Conservation (phyloP, 2,888 invertebrate species). For the Merodon equestris region DNA sequence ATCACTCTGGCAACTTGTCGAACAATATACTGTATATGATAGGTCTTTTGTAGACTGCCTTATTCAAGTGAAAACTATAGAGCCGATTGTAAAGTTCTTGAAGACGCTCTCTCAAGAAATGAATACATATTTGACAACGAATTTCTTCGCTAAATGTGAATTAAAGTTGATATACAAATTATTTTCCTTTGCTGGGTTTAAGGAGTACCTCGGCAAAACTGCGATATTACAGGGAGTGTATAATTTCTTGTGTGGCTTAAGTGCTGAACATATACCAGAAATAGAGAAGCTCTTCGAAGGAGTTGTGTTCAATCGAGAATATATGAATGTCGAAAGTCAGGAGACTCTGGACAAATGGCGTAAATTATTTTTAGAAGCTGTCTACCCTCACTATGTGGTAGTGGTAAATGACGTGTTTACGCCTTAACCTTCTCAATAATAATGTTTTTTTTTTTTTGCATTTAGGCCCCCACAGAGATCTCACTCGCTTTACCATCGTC, state of each 20-base stretch:
- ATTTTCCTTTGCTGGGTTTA: slow-evolving; percentile 73
- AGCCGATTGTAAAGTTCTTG: slow-evolving; percentile 73
- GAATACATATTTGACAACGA: slow-evolving; percentile 74
- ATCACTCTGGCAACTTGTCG: slow-evolving; percentile 73
- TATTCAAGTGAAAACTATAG: slow-evolving; percentile 72
- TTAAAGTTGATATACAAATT: slow-evolving; percentile 79
- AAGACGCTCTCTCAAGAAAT: slow-evolving; percentile 69
- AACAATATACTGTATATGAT: slow-evolving; percentile 63
- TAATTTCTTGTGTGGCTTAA: slow-evolving; percentile 82
- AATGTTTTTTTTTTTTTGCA: background rate
- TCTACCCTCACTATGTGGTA: slow-evolving; percentile 79
- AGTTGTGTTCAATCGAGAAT: slow-evolving; percentile 82
- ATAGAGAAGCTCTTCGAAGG: slow-evolving; percentile 81
- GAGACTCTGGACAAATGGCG: slow-evolving; percentile 80
- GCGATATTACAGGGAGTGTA: slow-evolving; percentile 79
- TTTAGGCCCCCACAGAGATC: slow-evolving; percentile 76
- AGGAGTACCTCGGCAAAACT: slow-evolving; percentile 71
- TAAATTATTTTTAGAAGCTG: slow-evolving; percentile 79
- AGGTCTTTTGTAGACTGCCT: slow-evolving; percentile 72
- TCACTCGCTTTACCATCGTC: slow-evolving; percentile 80
- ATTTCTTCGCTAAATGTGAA: slow-evolving; percentile 82
- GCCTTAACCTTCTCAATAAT: background rate
- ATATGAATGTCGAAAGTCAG: slow-evolving; percentile 81
- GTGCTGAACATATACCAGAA: slow-evolving; percentile 81
- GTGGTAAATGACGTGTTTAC: slow-evolving; percentile 75